Evolutionary conservation across 2,113 vertebrate species (phyloP), one percentile per base, ranked within the genome.

Genomic region (Ploceus nigricollis): DNA sequence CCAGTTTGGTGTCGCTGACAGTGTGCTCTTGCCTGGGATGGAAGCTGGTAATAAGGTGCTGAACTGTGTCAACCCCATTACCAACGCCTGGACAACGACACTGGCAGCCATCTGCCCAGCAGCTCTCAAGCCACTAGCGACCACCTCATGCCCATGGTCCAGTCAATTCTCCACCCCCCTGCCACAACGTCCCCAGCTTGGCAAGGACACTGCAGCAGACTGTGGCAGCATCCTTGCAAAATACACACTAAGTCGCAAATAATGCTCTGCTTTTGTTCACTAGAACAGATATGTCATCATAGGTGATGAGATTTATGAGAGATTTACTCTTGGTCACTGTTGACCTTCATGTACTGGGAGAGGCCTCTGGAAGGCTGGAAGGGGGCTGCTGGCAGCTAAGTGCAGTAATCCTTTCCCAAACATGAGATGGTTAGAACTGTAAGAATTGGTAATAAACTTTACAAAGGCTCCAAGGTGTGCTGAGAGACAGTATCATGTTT

Each of bases 1-100:
- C 23, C 15, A 12, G 13, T 39, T 1, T 15, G 33, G 9, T 16
- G 14, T 27, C 0, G 5, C 35, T 70, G 70, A 87, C 47, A 35
- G 22, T 0, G 0, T 0, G 0, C 25, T 81, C 35, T 13, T 31
- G 20, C 37, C 23, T 3, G 0, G 39, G 56, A 28, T 4, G 4
- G 23, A 68, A 21, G 35, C 24, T 42, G 15, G 31, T 66, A 81
- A 3, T 22, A 50, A 89, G 56, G 33, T 50, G 33, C 15, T 61
- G 19, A 83, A 50, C 60, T 31, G 21, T 0, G 2, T 30, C 80
- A 89, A 47, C 5, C 30, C 25, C 64, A 65, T 53, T 57, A 70
- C n/a, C n/a, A 61, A 50, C 31, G 54, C 14, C n/a, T 35, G 24
- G 76, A n/a, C 35, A 70, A 71, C 1, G 7, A 11, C 78, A 22